These are phyloP conservation scores for Callinectes sapidus DNA, from an alignment of 2,888 invertebrate genomes.

Conservation along the genomic window DNA sequence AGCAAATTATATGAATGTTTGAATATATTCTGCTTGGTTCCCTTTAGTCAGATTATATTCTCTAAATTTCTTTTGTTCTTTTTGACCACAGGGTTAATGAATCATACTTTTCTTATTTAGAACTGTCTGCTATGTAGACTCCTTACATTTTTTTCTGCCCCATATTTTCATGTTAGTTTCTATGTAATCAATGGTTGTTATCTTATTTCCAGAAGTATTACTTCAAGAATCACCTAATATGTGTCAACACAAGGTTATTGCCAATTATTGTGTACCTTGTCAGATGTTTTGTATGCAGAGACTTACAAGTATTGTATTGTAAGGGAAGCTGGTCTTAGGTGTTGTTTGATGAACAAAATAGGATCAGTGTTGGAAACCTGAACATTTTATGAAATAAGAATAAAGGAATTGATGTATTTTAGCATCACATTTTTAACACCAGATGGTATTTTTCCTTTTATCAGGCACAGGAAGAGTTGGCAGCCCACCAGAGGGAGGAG, in stretches of 20 bases:
- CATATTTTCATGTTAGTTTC: background rate
- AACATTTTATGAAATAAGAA: background rate
- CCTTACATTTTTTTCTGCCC: background rate
- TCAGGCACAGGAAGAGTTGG: constrained; percentile 22
- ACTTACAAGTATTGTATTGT: too few species aligned
- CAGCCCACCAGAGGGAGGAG: constrained; percentile 21
- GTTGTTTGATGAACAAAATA: background rate
- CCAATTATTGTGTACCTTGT: background rate
- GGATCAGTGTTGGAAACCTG: background rate
- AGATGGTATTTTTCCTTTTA: background rate
- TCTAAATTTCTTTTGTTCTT: too few species aligned
- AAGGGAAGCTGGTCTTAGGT: background rate
- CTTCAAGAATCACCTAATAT: background rate
- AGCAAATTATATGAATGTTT: too few species aligned
- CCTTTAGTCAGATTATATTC: too few species aligned
- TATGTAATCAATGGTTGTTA: background rate
- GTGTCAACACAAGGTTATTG: background rate
- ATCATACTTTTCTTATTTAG: too few species aligned
- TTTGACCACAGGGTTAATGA: too few species aligned
- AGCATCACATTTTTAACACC: background rate
- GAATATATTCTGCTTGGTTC: too few species aligned
- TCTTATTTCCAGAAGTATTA: background rate
- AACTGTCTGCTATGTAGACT: background rate
- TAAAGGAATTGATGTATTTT: background rate
- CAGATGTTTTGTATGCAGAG: background rate